Conservation (phyloP, 2,888 invertebrate species). For the Pemphredon lugubris region DNA sequence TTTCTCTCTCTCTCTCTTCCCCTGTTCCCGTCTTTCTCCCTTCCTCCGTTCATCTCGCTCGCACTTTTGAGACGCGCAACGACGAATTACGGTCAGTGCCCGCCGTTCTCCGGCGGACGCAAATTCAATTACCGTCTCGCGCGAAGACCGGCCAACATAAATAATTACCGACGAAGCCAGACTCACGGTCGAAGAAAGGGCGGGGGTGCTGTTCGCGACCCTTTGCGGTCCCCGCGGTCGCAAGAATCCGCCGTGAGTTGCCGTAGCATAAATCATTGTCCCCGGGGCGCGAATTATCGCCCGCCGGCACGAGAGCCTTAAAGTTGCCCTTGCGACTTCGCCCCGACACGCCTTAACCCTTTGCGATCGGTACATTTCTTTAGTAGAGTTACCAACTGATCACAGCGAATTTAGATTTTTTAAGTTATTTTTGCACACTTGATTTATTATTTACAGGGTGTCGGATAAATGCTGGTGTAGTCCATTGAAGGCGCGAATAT, state of each 20-base stretch:
- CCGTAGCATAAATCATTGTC: constrained; percentile 62
- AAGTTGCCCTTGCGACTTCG: constrained; percentile 15
- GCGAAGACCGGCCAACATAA: constrained; percentile 58
- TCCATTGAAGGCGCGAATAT: too few relatives aligned
- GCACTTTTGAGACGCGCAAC: constrained; percentile 1
- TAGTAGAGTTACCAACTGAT: too few relatives aligned
- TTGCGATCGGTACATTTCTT: too few relatives aligned
- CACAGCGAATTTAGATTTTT: too few relatives aligned
- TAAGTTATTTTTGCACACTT: too few relatives aligned
- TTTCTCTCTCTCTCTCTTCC: constrained; percentile 21
- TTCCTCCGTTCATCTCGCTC: not conserved
- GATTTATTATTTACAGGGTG: too few relatives aligned
- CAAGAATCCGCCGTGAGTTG: constrained; percentile 53
- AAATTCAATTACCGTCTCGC: constrained; percentile 61
- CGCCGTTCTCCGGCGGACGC: constrained; percentile 34
- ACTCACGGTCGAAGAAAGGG: constrained; percentile 20
- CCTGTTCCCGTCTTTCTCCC: not conserved
- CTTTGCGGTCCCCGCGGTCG: constrained; percentile 58
- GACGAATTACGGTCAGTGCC: constrained; percentile 53
- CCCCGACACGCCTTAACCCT: too few relatives aligned
- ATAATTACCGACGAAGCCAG: constrained; percentile 58
- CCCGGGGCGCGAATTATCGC: constrained; percentile 52
- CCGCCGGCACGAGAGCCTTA: constrained; percentile 37
- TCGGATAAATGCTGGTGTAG: too few relatives aligned
- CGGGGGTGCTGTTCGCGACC: constrained; percentile 45